Conservation (phyloP, 2,113 vertebrate genomes). For the Ia io region DNA sequence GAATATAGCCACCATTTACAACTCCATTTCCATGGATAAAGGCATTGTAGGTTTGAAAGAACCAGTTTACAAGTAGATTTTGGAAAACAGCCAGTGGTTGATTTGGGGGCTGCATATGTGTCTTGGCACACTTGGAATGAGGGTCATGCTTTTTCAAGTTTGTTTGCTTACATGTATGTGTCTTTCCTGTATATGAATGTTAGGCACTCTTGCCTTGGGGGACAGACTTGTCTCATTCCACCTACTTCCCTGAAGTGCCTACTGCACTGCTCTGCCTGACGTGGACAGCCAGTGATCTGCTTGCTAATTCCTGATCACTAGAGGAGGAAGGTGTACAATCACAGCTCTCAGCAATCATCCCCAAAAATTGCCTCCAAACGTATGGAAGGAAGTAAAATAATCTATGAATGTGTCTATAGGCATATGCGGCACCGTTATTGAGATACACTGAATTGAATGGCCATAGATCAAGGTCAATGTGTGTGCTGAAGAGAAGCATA, state of each 20-base stretch:
- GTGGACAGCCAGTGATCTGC: background rate
- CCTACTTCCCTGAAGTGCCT: background rate
- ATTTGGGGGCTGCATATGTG: background rate
- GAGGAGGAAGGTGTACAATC: background rate
- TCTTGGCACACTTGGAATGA: background rate
- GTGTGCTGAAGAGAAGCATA: background rate
- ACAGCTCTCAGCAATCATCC: background rate
- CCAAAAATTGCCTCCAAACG: background rate
- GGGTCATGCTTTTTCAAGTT: background rate
- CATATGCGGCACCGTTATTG: background rate
- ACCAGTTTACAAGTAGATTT: background rate
- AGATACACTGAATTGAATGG: background rate
- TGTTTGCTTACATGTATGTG: background rate
- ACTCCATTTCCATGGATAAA: background rate
- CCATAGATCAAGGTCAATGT: slow-evolving; percentile 28
- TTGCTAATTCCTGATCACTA: background rate
- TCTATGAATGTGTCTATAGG: background rate
- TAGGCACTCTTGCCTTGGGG: background rate
- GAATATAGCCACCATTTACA: background rate
- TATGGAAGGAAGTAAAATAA: background rate
- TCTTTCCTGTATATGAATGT: background rate
- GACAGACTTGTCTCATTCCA: background rate
- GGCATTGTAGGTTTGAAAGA: background rate
- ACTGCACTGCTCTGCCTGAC: background rate
- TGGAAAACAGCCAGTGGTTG: background rate